Base-by-base conservation (phyloP, 2,113 vertebrate genomes). In the Uropsilus gracilis region DNA sequence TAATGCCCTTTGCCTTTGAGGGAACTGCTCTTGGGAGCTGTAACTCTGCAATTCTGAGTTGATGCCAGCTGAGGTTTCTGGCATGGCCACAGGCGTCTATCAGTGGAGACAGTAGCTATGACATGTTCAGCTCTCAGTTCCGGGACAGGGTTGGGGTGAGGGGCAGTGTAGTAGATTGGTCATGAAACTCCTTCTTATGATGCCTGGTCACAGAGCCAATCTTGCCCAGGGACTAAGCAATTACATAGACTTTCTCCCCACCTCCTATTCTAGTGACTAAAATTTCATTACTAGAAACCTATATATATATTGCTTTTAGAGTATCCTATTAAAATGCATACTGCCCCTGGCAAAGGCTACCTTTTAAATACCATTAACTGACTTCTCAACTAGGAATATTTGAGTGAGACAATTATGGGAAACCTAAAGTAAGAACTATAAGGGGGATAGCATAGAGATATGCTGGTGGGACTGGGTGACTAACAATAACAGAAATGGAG, bases 321-420 rank as follows among this genome's bases (percentile, higher is more conserved):
- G 8, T 59, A 10, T 89, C 42, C 63, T 95, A 55, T 77, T 71
- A 92, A 85, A 72, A 95, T 92, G 13, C 32, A 73, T 55, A 86
- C n/a, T 63, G 4, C 75, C 69, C 3, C 7, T 71, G 84, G 61
- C 34, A 89, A 93, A 83, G 32, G 55, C 69, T 90, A 16, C 78
- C 78, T 78, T 90, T 94, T 95, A 92, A 94, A 8, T 85, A 69
- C 44, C 22, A 59, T 69, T 85, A 42, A 53, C 39, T 89, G 66
- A 85, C 8, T 94, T 95, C 61, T 83, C 28, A 55, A 30, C n/a
- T 89, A 72, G 50, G 18, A 88, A 81, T 94, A 88, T 71, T 68
- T 93, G 75, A 48, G 50, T 55, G 64, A 69, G 37, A 46, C 80
- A 61, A 87, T 92, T 55, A 63, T 46, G 42, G 72, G 53, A 73